Percentiles rank a stretch among this genome's conserved stretches.
Conservation (phyloP, 2,797 vertebrate genomes). For the Lacerta viridis region DNA sequence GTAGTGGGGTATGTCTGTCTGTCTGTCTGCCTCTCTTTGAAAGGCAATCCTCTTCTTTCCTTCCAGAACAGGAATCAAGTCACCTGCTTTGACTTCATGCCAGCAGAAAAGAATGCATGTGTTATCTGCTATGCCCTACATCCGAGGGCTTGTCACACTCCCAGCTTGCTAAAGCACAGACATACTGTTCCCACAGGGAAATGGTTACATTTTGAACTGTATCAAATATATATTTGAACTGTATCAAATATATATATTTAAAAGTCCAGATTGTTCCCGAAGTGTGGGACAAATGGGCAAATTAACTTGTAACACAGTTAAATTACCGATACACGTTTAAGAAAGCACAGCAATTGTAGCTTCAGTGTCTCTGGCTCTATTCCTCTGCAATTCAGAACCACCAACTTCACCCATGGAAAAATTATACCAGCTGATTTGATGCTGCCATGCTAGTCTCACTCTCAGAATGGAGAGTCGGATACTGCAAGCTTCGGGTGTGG, state of each 20-base stretch:
- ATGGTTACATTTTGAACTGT: conserved; percentile 10
- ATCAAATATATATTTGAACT: conserved; percentile 21
- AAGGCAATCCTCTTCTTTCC: neutral
- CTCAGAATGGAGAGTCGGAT: neutral
- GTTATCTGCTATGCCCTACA: conserved; percentile 10
- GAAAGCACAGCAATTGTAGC: neutral
- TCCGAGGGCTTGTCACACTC: neutral
- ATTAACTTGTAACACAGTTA: neutral
- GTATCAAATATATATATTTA: conserved; percentile 8
- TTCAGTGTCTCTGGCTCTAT: neutral
- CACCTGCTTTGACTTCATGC: conserved; percentile 9
- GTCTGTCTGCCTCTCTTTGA: neutral
- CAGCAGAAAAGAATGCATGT: neutral
- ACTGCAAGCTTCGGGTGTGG: neutral
- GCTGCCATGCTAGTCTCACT: neutral
- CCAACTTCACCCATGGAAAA: neutral
- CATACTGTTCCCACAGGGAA: conserved; percentile 16
- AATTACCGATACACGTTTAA: neutral
- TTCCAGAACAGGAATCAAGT: conserved; percentile 24
- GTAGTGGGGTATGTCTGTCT: neutral
- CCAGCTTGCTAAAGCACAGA: conserved; percentile 3
- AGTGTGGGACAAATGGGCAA: neutral
- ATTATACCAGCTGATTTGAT: neutral
- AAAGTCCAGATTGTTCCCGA: neutral
- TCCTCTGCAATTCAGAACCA: neutral